Evolutionary conservation across 2,888 invertebrate genomes (phyloP).

Genomic region (Homarus gammarus): DNA sequence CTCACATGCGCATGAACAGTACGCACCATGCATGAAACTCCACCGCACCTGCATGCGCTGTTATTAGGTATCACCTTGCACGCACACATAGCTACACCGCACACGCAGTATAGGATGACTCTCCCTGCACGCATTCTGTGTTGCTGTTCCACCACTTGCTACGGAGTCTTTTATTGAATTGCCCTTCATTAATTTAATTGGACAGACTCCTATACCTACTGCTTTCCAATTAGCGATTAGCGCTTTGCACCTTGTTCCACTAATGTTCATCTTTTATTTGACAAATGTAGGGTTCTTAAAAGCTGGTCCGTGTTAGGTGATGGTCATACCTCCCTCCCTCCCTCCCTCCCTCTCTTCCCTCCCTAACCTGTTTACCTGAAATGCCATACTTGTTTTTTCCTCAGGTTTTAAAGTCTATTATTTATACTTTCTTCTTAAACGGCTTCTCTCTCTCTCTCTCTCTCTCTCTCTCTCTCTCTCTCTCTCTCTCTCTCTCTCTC

Average conservation of each 20-base stretch:
- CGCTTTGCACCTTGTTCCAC: conserved; percentile 32
- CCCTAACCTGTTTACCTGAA: neutral
- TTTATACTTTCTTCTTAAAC: neutral
- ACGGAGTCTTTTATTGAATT: conserved; percentile 37
- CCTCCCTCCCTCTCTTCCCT: neutral
- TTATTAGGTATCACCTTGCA: too few relatives aligned
- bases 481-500: conserved; percentile 29
- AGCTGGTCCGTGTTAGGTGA: neutral
- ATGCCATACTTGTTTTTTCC: neutral
- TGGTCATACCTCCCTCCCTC: neutral
- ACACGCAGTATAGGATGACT: too few relatives aligned
- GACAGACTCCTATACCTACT: conserved; percentile 30
- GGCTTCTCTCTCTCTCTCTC: conserved; percentile 19
- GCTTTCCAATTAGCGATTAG: conserved; percentile 39
- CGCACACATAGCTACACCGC: too few relatives aligned
- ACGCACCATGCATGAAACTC: too few relatives aligned
- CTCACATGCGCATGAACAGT: too few relatives aligned
- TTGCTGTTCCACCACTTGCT: too few relatives aligned
- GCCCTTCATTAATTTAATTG: conserved; percentile 52
- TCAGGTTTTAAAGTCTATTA: too few relatives aligned
- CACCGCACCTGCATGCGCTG: too few relatives aligned
- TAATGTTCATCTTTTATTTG: conserved; percentile 56
- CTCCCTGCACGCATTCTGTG: too few relatives aligned
- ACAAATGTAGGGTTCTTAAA: conserved; percentile 49
- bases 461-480: conserved; percentile 27